A percentile compares a stretch with the other conserved stretches of the same genome.
phyloP scores from a whole-genome alignment of 2,113 vertebrate species.

The Dendrocopos noguchii region DNA sequence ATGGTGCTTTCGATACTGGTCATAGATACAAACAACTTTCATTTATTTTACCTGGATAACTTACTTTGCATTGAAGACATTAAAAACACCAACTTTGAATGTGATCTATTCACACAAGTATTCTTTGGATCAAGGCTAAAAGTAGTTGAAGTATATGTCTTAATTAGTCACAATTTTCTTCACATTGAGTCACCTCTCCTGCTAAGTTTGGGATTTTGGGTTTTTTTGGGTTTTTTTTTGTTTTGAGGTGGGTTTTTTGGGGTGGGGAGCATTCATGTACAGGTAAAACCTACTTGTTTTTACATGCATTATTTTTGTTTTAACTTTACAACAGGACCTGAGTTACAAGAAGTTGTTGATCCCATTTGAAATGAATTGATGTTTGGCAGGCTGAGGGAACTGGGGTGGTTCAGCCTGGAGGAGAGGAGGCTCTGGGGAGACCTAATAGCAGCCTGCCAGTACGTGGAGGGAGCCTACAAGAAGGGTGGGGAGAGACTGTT shows the following conservation, averaged over 20 bases:
- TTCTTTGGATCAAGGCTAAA: background rate
- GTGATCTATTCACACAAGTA: background rate
- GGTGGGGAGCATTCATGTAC: too few species aligned
- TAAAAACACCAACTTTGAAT: background rate
- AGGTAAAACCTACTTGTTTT: background rate
- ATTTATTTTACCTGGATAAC: background rate
- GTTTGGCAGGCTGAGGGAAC: too few species aligned
- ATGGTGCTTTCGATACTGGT: background rate
- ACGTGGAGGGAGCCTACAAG: too few species aligned
- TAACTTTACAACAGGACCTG: rapidly evolving
- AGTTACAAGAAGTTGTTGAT: background rate
- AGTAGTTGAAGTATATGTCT: background rate
- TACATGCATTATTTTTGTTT: background rate
- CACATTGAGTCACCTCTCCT: background rate
- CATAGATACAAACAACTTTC: background rate
- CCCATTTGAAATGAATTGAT: background rate
- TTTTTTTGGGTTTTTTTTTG: background rate
- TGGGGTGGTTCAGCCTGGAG: too few species aligned
- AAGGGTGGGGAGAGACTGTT: too few species aligned
- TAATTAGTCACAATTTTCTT: background rate
- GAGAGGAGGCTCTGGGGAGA: too few species aligned
- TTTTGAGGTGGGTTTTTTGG: too few species aligned
- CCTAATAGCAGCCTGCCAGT: too few species aligned
- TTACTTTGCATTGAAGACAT: background rate
- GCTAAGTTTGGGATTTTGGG: background rate